phyloP scores from a whole-genome alignment of 2,888 invertebrate genomes.

The Cosmia trapezina region DNA sequence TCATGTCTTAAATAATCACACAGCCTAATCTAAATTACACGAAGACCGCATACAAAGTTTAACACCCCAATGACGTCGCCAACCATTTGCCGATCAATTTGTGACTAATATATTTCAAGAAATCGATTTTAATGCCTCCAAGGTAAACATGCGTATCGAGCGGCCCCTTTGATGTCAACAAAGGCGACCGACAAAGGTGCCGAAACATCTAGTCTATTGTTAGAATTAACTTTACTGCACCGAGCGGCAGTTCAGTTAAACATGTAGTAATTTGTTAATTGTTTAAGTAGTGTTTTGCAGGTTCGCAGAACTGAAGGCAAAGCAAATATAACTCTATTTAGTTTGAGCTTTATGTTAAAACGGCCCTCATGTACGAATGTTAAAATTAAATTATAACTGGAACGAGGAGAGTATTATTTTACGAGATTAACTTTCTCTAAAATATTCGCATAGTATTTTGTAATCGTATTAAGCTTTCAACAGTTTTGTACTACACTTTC shows the following conservation, averaged over 20 bases:
- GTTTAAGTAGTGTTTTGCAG: slow-evolving; percentile 52
- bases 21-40: background rate
- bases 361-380: background rate
- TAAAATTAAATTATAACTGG: background rate
- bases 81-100: slow-evolving; percentile 73
- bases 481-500: background rate
- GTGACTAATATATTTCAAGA: slow-evolving; percentile 77
- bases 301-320: slow-evolving; percentile 31
- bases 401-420: background rate
- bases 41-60: slow-evolving; percentile 50
- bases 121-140: slow-evolving; percentile 80
- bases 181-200: slow-evolving; percentile 84
- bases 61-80: slow-evolving; percentile 44
- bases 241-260: slow-evolving; percentile 48
- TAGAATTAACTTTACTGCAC: slow-evolving; percentile 69
- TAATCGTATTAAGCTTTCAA: background rate
- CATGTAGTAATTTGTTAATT: slow-evolving; percentile 55
- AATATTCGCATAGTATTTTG: background rate
- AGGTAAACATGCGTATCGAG: slow-evolving; percentile 80
- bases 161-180: slow-evolving; percentile 83
- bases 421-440: background rate
- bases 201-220: slow-evolving; percentile 77
- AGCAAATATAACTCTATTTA: slow-evolving; percentile 23
- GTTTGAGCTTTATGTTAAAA: slow-evolving; percentile 25
- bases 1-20: background rate